Evolutionary conservation across 92 coral and sea anemone genomes (phyloP).

Genomic region (Epizoanthus rinbou): DNA sequence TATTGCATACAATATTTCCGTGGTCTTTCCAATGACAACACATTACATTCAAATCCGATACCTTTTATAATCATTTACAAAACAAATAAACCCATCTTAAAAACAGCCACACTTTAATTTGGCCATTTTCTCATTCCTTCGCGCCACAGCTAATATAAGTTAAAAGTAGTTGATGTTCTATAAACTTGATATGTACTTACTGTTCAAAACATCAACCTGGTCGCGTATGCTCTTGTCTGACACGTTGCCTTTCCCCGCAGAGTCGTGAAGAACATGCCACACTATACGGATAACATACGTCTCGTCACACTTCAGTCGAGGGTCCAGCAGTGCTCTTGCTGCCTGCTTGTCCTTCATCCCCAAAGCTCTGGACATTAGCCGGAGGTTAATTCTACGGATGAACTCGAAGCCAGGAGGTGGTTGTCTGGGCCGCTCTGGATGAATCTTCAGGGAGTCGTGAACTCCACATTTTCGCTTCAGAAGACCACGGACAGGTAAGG

Average conservation of each 20-base stretch:
- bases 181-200: slow-evolving; percentile 42
- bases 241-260: slow-evolving; percentile 65
- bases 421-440: slow-evolving; percentile 58
- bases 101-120: too few relatives aligned
- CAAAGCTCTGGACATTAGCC: slow-evolving; percentile 47
- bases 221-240: slow-evolving; percentile 58
- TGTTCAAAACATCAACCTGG: slow-evolving; percentile 71
- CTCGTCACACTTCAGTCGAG: slow-evolving; percentile 61
- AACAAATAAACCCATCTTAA: background rate
- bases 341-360: slow-evolving; percentile 54
- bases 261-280: slow-evolving; percentile 80
- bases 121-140: too few relatives aligned
- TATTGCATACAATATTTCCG: too few relatives aligned
- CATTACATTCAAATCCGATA: background rate
- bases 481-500: background rate
- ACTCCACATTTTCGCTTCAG: slow-evolving; percentile 66
- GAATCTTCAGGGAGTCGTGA: slow-evolving; percentile 44
- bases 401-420: slow-evolving; percentile 54
- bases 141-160: too few relatives aligned
- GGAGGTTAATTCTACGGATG: slow-evolving; percentile 34
- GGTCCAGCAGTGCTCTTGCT: slow-evolving; percentile 39
- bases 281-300: slow-evolving; percentile 72
- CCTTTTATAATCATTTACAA: background rate
- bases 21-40: too few relatives aligned
- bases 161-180: too few relatives aligned